A percentile compares a stretch with the other conserved stretches of the same genome.
These are phyloP conservation scores for Archocentrus centrarchus DNA, from an alignment of 2,113 vertebrate species.

Conservation along the genomic window DNA sequence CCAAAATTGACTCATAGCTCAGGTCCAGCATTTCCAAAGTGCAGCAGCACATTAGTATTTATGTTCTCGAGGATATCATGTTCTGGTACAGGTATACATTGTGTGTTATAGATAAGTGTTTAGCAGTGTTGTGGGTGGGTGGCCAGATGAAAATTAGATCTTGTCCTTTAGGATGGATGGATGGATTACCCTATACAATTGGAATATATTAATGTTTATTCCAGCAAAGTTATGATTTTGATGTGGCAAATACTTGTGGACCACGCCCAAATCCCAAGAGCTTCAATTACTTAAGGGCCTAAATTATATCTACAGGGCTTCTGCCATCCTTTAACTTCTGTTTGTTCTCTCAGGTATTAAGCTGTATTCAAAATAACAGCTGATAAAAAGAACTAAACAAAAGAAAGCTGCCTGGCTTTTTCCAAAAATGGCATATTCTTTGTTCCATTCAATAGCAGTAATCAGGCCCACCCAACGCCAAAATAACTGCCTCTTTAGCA, in stretches of 20 bases:
- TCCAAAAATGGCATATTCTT: slow-evolving; percentile 8
- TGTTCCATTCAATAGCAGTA: slow-evolving; percentile 14
- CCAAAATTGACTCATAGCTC: slow-evolving; percentile 29
- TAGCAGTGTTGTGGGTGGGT: neutral
- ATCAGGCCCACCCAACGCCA: slow-evolving; percentile 34
- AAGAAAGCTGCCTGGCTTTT: slow-evolving; percentile 5
- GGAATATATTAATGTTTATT: slow-evolving; percentile 8
- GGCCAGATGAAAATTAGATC: neutral
- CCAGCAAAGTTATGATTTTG: neutral
- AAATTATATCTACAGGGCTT: slow-evolving; percentile 10
- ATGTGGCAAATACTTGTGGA: neutral
- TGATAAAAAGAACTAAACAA: slow-evolving; percentile 2
- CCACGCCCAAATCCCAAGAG: slow-evolving; percentile 27
- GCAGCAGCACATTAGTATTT: slow-evolving; percentile 13
- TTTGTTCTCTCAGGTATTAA: slow-evolving; percentile 28
- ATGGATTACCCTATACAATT: neutral
- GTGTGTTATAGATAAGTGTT: neutral
- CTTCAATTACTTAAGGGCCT: slow-evolving; percentile 14
- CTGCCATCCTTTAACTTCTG: slow-evolving; percentile 8
- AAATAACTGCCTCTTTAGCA: slow-evolving; percentile 2
- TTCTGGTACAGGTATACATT: neutral
- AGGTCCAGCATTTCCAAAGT: neutral
- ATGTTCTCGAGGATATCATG: slow-evolving; percentile 5
- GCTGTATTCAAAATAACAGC: slow-evolving; percentile 6
- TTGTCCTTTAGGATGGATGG: neutral